Percentiles rank a stretch among this genome's conserved stretches.
Evolutionary conservation across 1,140 invertebrate species (phyloP).

Genomic region (Periplaneta americana): DNA sequence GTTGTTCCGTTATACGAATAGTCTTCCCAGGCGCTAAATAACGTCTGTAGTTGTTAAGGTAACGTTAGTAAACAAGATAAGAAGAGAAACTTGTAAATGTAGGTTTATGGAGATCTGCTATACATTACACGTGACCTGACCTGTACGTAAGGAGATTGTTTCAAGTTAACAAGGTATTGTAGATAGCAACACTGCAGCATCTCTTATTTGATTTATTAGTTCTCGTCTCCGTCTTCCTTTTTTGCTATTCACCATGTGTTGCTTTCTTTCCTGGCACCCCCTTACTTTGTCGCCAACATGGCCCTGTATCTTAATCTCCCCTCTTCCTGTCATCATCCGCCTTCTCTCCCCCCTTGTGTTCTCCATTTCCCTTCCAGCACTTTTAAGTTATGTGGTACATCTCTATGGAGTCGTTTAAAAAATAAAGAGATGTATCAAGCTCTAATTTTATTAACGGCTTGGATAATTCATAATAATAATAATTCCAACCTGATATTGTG

Average conservation of each 20-base stretch:
- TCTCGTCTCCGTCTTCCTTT: neutral
- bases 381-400: neutral
- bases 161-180: neutral
- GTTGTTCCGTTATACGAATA: no score
- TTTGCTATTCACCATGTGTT: neutral
- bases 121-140: neutral
- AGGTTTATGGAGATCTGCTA: no score
- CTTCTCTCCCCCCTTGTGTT: neutral
- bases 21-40: no score
- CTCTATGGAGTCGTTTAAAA: neutral
- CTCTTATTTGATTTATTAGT: neutral
- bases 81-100: no score
- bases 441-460: neutral
- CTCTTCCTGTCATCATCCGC: neutral
- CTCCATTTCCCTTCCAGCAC: neutral
- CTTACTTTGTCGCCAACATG: neutral
- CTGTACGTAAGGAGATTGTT: no score
- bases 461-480: neutral
- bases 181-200: neutral
- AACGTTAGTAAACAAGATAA: no score
- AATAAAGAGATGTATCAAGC: neutral
- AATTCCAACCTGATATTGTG: neutral
- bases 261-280: neutral
- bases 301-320: neutral
- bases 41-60: no score